Base-by-base conservation (phyloP, 2,888 invertebrate genomes). In the Ectemnius lituratus region DNA sequence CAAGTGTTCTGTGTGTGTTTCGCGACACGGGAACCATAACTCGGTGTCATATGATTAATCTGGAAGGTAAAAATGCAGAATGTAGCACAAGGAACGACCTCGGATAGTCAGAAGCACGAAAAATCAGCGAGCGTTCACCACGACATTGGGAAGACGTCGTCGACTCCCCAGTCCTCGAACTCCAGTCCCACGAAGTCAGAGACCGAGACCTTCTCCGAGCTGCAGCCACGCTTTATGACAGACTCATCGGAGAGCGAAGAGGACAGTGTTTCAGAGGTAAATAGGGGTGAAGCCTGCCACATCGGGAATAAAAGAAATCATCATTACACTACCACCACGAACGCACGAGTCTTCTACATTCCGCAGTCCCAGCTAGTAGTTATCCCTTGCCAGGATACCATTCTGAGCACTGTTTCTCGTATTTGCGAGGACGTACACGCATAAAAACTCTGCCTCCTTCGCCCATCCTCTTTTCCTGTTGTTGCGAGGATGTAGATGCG, bases 181-280 rank as follows among this genome's bases (percentile, higher is more conserved):
- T 95, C 95, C 91, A 95, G 95, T 93, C 95, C 95, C 92, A 94
- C 94, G 91, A 95, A 95, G 93, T 95, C 96, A 91, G 89, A 89
- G 84, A 96, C 96, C 91, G 96, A 96, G 93, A 96, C 96, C 91
- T 95, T 94, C 93, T 95, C 95, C 91, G 96, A 96, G 92, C 93
- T 94, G 91, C 96, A 95, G 91, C 95, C 95, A 91, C 95, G 96
- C 93, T 96, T 95, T 94, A 96, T 97, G 94, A 96, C 96, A 92
- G 97, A 97, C 93, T 95, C 97, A 92, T 97, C 97, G 90, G 97
- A 97, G 93, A 97, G 97, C 92, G 98, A 98, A 92, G 97, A 97
- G 93, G 98, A 97, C 92, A 97, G 97, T 92, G 97, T 97, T 91
- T 97, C 97, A 90, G 97, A 97, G 97, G 97, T 98, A 95, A 94